These are phyloP conservation scores for Myotis yumanensis DNA, from an alignment of 2,113 vertebrate species.

Conservation along the genomic window DNA sequence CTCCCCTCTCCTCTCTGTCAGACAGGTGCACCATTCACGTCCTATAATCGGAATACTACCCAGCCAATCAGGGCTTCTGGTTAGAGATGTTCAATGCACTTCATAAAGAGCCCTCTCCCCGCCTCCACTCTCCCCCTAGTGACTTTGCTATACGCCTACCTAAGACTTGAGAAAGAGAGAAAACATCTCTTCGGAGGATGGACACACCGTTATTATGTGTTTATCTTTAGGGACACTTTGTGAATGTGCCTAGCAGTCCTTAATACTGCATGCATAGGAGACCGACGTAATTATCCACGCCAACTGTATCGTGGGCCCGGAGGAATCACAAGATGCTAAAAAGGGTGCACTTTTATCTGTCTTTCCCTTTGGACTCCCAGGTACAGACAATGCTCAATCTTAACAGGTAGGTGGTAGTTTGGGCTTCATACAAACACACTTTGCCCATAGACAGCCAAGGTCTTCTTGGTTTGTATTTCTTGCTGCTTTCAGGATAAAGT, in stretches of 20 bases:
- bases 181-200: not conserved
- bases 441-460: fast-evolving
- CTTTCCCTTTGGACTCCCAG: not conserved
- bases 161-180: not conserved
- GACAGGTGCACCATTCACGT: fast-evolving
- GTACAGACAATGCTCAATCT: not conserved
- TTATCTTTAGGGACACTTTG: not conserved
- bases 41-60: not conserved
- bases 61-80: not conserved
- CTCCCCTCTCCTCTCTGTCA: too few relatives aligned
- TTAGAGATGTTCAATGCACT: not conserved
- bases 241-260: not conserved
- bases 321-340: too few relatives aligned
- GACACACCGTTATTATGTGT: not conserved
- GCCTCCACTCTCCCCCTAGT: not conserved
- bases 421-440: not conserved
- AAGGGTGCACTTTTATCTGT: not conserved
- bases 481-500: not conserved
- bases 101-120: not conserved
- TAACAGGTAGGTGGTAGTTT: not conserved
- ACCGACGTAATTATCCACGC: not conserved
- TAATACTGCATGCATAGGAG: not conserved
- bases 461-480: not conserved
- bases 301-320: fast-evolving
- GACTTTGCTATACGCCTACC: too few relatives aligned